A percentile compares a stretch with the other conserved stretches of the same genome.
Evolutionary conservation across 2,113 vertebrate genomes (phyloP).

Genomic region (Argyrosomus japonicus): DNA sequence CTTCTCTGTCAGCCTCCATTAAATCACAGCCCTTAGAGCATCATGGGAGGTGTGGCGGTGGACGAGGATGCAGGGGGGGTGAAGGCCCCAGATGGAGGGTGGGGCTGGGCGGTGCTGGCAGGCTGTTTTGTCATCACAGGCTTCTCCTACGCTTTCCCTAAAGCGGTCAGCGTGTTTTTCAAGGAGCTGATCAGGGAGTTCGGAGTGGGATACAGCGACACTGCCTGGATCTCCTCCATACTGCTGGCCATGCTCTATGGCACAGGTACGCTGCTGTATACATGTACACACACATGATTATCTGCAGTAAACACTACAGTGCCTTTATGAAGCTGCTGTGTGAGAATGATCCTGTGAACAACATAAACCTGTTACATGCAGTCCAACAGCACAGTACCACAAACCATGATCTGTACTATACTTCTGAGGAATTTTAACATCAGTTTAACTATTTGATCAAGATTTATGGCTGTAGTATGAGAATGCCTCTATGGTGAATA

Average conservation of each 20-base stretch:
- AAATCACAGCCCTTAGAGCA: slow-evolving; percentile 38
- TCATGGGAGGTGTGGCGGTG: slow-evolving; percentile 90
- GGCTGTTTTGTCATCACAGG: slow-evolving; percentile 96
- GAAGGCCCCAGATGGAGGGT: slow-evolving; percentile 94
- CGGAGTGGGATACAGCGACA: slow-evolving; percentile 93
- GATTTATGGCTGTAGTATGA: neutral
- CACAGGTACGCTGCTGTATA: slow-evolving; percentile 84
- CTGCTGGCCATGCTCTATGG: slow-evolving; percentile 97
- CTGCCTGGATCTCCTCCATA: slow-evolving; percentile 97
- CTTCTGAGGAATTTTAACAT: neutral
- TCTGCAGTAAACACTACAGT: neutral
- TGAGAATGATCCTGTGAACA: neutral
- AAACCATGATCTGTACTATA: neutral
- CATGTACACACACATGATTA: too few relatives aligned
- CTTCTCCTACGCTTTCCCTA: slow-evolving; percentile 98
- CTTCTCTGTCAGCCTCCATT: slow-evolving; percentile 25
- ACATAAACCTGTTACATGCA: neutral
- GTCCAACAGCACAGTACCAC: neutral
- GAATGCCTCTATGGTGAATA: neutral
- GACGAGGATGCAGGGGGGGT: slow-evolving; percentile 85
- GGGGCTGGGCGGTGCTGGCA: slow-evolving; percentile 95
- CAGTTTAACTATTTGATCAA: neutral
- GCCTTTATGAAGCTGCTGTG: neutral
- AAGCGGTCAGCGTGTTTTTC: slow-evolving; percentile 96
- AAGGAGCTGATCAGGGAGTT: slow-evolving; percentile 96